Evolutionary conservation across 2,888 invertebrate genomes (phyloP), one percentile per base, ranked within the genome.

Genomic region (Hypolimnas misippus): DNA sequence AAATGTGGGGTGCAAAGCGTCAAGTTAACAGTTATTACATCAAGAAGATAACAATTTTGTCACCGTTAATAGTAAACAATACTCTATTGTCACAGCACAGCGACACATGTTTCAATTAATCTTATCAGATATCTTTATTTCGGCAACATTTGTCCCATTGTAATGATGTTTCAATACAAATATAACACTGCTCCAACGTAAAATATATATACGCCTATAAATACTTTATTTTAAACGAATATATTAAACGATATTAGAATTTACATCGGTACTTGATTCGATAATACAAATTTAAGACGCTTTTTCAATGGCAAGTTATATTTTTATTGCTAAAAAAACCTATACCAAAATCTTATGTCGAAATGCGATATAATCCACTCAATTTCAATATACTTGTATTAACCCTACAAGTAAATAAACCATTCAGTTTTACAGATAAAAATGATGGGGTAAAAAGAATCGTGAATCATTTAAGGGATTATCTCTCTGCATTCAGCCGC

Each of bases 81-180:
- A 58, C 53, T 35, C 58, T 21, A 56, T 58, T 65, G 63, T 57
- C 77, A 78, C 74, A 70, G 66, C 71, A 78, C 74, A 69, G 66
- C 71, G 77, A 85, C 90, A 91, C 89, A 89, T 89, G 89, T 89
- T 89, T 87, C 87, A 88, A 89, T 89, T 87, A 88, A 79, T 83
- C 69, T 86, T 89, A 89, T 89, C 89, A 62, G 70, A 76, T 86
- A 86, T 85, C 79, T 82, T 74, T 74, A 74, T 74, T 78, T 72
- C 67, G 69, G 70, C 56, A 52, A 62, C 66, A 64, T 65, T 65
- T 65, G 58, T 52, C 55, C 55, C 56, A 57, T 68, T 46, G n/a
- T 21, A 21, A 21, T 21, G 21, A 21, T 21, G 19, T 46, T 46
- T 3, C 12, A 21, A 19, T 1, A 6, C 12, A 46, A 12, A 21